These are phyloP conservation scores for Artemisiospiza belli DNA, from an alignment of 2,113 vertebrate genomes.

Conservation along the genomic window DNA sequence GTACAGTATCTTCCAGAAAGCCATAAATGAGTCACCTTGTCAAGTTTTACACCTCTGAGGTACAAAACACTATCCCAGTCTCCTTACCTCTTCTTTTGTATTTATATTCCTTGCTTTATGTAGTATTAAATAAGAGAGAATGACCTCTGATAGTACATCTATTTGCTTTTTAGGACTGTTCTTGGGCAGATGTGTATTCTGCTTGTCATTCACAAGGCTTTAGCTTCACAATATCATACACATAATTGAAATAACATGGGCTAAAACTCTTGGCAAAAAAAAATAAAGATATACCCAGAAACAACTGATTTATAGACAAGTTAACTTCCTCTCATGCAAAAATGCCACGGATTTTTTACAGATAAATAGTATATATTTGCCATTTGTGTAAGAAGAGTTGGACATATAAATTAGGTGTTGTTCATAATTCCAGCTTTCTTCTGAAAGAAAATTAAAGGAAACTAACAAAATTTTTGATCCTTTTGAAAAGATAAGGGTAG, in stretches of 20 bases:
- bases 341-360: neutral
- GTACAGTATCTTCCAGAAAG: constrained; percentile 28
- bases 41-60: constrained; percentile 20
- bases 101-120: constrained; percentile 15
- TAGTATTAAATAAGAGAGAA: neutral
- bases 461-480: neutral
- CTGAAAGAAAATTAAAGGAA: constrained; percentile 21
- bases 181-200: neutral
- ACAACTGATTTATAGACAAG: constrained; percentile 2
- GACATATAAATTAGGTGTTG: neutral
- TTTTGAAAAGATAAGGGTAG: constrained; percentile 5
- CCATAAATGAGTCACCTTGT: constrained; percentile 59
- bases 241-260: neutral
- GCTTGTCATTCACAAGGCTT: neutral
- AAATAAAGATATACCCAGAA: neutral
- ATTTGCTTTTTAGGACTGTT: neutral
- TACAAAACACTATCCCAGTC: constrained; percentile 6
- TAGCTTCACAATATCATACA: neutral
- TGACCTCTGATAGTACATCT: neutral
- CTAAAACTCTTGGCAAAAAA: neutral
- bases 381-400: neutral
- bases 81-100: neutral
- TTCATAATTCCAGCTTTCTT: neutral
- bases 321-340: neutral
- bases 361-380: neutral